These are phyloP conservation scores for Platyura marginata DNA, from an alignment of 1,140 invertebrate genomes.

Conservation along the genomic window DNA sequence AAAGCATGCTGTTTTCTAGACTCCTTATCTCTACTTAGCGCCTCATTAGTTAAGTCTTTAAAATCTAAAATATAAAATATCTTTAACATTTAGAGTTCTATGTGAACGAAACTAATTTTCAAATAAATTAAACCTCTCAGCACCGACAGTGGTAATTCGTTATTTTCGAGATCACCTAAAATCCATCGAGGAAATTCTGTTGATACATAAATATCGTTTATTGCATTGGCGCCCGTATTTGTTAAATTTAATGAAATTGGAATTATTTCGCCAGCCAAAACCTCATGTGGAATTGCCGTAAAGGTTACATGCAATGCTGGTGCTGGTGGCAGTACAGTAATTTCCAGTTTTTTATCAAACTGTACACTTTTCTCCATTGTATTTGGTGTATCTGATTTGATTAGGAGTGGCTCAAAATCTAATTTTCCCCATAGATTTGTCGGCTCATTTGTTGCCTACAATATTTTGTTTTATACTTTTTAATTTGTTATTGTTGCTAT, in stretches of 20 bases:
- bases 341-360: constrained; percentile 37
- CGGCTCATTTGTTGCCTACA: constrained; percentile 15
- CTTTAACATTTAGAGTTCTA: constrained; percentile 7
- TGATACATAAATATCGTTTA: constrained; percentile 41
- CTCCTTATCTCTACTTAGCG: constrained; percentile 26
- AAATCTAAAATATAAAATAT: constrained; percentile 9
- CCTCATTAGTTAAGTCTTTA: constrained; percentile 17
- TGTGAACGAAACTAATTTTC: not conserved
- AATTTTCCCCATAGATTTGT: constrained; percentile 38
- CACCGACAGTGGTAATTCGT: constrained; percentile 12
- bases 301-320: constrained; percentile 58
- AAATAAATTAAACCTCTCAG: constrained; percentile 17
- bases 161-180: constrained; percentile 33
- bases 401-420: constrained; percentile 31
- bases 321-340: constrained; percentile 43
- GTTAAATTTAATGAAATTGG: constrained; percentile 37
- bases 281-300: constrained; percentile 36
- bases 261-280: constrained; percentile 51
- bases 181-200: constrained; percentile 30
- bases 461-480: constrained; percentile 9
- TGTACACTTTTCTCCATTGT: constrained; percentile 26
- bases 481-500: constrained; percentile 13
- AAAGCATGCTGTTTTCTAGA: constrained; percentile 29
- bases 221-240: constrained; percentile 40
- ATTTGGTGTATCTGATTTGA: constrained; percentile 25